A percentile compares a stretch with the other conserved stretches of the same genome.
Conservation (phyloP, 2,888 invertebrate genomes). For the Eumacrocentrus americanus region DNA sequence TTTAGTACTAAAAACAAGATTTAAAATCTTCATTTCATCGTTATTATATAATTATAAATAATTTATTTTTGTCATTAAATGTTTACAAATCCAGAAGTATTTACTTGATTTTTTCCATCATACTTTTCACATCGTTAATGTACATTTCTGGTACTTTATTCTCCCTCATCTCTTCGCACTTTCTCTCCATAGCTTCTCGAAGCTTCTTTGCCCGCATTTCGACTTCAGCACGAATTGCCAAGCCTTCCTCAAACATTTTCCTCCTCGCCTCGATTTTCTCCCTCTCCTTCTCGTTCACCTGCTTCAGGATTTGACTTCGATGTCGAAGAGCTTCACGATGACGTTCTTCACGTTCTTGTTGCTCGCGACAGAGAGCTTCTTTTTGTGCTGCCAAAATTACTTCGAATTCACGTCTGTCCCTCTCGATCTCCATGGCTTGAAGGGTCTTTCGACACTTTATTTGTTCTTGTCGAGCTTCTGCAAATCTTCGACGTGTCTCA, state of each 20-base stretch:
- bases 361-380: constrained; percentile 64
- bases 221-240: constrained; percentile 68
- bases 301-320: constrained; percentile 70
- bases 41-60: constrained; percentile 22
- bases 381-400: constrained; percentile 66
- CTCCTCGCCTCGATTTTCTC: constrained; percentile 69
- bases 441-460: constrained; percentile 67
- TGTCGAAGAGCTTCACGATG: constrained; percentile 64
- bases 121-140: constrained; percentile 62
- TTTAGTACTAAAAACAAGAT: neutral
- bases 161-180: constrained; percentile 68
- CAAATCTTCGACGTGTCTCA: constrained; percentile 64
- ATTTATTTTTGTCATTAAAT: too few species aligned
- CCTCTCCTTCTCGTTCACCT: constrained; percentile 73
- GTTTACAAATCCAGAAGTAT: neutral
- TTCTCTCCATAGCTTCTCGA: constrained; percentile 63
- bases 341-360: constrained; percentile 60
- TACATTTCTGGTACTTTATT: constrained; percentile 67
- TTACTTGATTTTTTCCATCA: constrained; percentile 47
- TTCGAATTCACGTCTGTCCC: constrained; percentile 70
- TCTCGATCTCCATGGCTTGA: constrained; percentile 72
- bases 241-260: constrained; percentile 71
- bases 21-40: neutral
- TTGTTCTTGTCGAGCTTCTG: constrained; percentile 66
- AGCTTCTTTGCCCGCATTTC: constrained; percentile 65